Evolutionary conservation across 2,797 vertebrate species (phyloP), one percentile per base, ranked within the genome.

Genomic region (Prionace glauca): DNA sequence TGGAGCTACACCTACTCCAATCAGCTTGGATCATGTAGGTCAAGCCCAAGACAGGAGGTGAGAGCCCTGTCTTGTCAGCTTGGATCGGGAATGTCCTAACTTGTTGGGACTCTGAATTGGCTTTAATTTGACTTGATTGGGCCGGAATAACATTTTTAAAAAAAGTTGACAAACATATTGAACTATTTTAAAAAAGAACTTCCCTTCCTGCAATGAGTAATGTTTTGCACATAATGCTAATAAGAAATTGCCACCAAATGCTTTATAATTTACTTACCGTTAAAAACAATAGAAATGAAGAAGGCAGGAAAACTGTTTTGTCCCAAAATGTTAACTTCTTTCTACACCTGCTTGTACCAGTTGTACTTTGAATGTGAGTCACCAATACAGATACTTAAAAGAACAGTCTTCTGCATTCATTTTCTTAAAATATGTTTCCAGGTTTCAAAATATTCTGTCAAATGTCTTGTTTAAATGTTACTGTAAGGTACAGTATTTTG

Each of bases 241-340:
- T 50, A 56, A 16, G 41, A 74, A 26, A 69, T 67, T 94, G 69
- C 41, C 88, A 45, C 88, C 32, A 91, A 91, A 91, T 91, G 5
- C 65, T 16, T 24, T 91, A n/a, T 62, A 91, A 62, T 14, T 65
- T 56, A 9, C 36, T 60, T 87, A 45, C 26, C 50, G 56, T 94
- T 72, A 69, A 71, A 94, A 94, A 94, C 8, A 94, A 94, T 71
- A 69, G 18, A 29, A 91, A 60, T 91, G 60, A 91, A n/a, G 60
- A 65, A 65, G 8, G 29, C 11, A 95, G 18, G 45, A 95, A 56
- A 95, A 32, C 71, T 56, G 29, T 74, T 94, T 56, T 74, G 93
- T 72, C 29, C 45, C 41, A 72, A 95, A 95, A 45, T 26, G 14
- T 50, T 16, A 69, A 50, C 41, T 74, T 94, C 36, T 65, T 72